Base-by-base conservation (phyloP, 2,113 vertebrate species). In the Austrofundulus limnaeus region DNA sequence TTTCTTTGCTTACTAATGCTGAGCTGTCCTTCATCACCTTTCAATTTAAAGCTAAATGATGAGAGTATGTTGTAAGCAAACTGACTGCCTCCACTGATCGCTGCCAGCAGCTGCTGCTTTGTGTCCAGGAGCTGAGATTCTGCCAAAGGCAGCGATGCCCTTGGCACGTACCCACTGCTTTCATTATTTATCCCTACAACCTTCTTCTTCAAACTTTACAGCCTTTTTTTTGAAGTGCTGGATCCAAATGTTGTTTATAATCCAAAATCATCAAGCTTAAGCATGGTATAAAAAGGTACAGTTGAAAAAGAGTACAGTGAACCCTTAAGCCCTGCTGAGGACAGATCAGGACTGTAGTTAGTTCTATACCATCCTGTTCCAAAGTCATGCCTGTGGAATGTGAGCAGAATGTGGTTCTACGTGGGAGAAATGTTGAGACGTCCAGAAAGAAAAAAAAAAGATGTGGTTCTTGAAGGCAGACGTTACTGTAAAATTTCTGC, bases 111-210 rank as follows among this genome's bases (percentile, higher is more conserved):
- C 82, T 28, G 37, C 66, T 66, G 63, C 80, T 75, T 68, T 67
- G 66, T 57, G 70, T 75, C 67, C 73, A 72, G 70, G 75, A 85
- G 71, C 60, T 72, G 73, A 84, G 61, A 72, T 53, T 19, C 61
- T 70, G 77, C 81, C 87, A 87, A 81, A 74, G n/a, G n/a, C 78
- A 67, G 69, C 73, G 77, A 68, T 41, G 72, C 60, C 69, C 79
- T 83, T 78, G 70, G 76, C 80, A 61, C 41, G 23, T 39, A 66
- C 75, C 82, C 64, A 5, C 64, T 31, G 51, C 61, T 77, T 52
- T 64, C 75, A 63, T 77, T 66, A 76, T 74, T 70, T 68, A 75
- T 68, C 62, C 72, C 57, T 28, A 38, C 28, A 63, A 56, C 72
- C 72, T 51, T 60, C 39, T 49, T 41, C 50, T 46, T 53, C 19